Percentiles rank a stretch among this genome's conserved stretches.
These are phyloP conservation scores for Aldrovandia affinis DNA, from an alignment of 2,797 vertebrate genomes.

Conservation along the genomic window DNA sequence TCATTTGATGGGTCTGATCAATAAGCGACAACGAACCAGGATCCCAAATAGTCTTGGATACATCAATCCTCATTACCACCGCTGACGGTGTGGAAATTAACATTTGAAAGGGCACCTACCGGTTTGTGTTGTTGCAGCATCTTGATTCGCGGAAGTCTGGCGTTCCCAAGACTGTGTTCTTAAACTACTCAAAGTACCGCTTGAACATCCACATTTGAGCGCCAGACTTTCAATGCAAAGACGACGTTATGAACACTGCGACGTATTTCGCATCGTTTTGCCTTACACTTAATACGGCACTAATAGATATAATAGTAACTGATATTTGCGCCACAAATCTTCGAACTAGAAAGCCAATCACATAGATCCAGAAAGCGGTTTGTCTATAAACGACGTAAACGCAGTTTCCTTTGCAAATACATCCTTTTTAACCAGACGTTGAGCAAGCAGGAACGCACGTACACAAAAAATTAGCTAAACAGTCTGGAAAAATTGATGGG, in stretches of 20 bases:
- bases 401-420: neutral
- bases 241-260: neutral
- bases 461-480: conserved; percentile 23
- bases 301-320: neutral
- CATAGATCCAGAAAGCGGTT: neutral
- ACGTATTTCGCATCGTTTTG: neutral
- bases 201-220: neutral
- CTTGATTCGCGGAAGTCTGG: conserved; percentile 35
- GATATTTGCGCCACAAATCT: neutral
- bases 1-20: neutral
- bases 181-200: conserved; percentile 22
- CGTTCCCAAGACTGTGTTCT: conserved; percentile 41
- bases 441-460: neutral
- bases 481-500: conserved; percentile 23
- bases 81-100: conserved; percentile 13
- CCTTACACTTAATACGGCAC: neutral
- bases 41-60: neutral
- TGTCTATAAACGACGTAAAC: neutral
- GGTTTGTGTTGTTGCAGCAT: conserved; percentile 74
- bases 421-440: conserved; percentile 4
- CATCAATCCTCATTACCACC: neutral
- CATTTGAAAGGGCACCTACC: conserved; percentile 62
- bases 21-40: neutral
- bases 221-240: neutral
- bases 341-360: neutral